Evolutionary conservation across 2,113 vertebrate species (phyloP).

Genomic region (Oncorhynchus gorbuscha): DNA sequence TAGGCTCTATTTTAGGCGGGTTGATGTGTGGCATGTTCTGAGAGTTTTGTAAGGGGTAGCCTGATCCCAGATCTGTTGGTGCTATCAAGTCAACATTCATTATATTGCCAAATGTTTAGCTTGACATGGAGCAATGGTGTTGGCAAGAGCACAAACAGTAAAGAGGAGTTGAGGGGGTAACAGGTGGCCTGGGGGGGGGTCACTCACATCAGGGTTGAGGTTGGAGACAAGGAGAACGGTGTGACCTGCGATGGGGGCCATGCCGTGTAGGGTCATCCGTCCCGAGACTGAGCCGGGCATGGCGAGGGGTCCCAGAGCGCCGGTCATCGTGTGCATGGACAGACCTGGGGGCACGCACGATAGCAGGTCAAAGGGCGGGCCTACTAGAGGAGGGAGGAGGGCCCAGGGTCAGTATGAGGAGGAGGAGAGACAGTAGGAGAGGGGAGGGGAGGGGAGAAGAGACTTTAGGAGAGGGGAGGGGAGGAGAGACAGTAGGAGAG

Average conservation of each 20-base stretch:
- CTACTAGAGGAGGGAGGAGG: background rate
- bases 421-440: no score
- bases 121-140: background rate
- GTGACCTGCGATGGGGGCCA: slow-evolving; percentile 59
- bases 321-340: slow-evolving; percentile 67
- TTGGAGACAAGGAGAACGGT: slow-evolving; percentile 83
- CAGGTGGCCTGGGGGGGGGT: background rate
- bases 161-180: background rate
- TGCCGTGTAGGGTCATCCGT: slow-evolving; percentile 60
- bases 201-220: slow-evolving; percentile 84
- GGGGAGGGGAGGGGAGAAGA: no score
- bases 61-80: no score
- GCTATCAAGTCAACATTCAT: no score
- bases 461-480: background rate
- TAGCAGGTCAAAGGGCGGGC: background rate
- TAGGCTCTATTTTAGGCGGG: no score
- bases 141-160: background rate
- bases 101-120: background rate
- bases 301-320: slow-evolving; percentile 60
- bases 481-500: no score
- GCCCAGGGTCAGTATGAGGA: background rate
- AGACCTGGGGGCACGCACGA: slow-evolving; percentile 52
- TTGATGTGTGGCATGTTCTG: no score
- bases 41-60: no score
- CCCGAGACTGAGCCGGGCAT: slow-evolving; percentile 60